phyloP scores from a whole-genome alignment of 2,113 vertebrate genomes.

The Oceanites oceanicus region DNA sequence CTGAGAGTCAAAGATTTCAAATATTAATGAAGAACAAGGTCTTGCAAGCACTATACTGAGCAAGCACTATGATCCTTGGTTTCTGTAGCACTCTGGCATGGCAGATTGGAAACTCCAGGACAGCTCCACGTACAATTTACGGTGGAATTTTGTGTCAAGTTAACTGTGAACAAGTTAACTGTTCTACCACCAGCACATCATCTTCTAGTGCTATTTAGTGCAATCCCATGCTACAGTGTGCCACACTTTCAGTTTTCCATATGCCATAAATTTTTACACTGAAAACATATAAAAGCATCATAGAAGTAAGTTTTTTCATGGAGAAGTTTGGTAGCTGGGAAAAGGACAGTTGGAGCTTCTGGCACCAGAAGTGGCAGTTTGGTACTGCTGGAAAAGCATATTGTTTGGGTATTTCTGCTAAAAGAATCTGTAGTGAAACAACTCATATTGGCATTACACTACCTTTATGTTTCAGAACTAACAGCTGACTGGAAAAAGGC shows the following conservation, averaged over 20 bases:
- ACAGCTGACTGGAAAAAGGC: background rate
- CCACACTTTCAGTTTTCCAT: background rate
- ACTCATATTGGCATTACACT: background rate
- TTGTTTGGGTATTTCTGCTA: constrained; percentile 2
- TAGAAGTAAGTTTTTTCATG: background rate
- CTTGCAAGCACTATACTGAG: background rate
- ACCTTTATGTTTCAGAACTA: background rate
- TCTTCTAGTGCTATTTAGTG: background rate
- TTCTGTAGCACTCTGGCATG: background rate
- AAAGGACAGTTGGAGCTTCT: constrained; percentile 47
- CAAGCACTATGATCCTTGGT: background rate
- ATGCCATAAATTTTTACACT: background rate
- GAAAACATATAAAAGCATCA: background rate
- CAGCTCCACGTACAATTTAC: background rate
- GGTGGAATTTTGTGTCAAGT: background rate
- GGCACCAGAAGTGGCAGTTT: background rate
- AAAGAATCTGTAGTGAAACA: background rate
- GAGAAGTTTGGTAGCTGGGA: background rate
- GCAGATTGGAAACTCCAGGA: background rate
- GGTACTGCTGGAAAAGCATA: background rate
- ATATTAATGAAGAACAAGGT: constrained; percentile 11
- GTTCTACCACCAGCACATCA: background rate
- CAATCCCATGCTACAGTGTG: background rate
- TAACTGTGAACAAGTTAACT: background rate
- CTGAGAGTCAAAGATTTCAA: background rate